Conservation (phyloP, 2,113 vertebrate genomes). For the Hippocampus abdominalis region DNA sequence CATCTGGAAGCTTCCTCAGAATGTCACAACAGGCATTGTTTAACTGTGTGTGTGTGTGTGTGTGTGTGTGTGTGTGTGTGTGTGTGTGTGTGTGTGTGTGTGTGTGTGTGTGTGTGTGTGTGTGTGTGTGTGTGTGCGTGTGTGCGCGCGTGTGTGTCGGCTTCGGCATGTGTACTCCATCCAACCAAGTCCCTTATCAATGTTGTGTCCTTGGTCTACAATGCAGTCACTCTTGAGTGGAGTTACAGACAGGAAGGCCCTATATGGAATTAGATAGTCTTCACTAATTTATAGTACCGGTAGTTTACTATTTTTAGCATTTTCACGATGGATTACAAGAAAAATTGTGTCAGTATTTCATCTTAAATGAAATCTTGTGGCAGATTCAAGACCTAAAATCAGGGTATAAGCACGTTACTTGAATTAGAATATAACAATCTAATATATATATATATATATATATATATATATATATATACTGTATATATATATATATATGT, state of each 20-base stretch:
- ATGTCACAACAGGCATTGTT: slow-evolving; percentile 59
- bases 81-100: rapidly evolving
- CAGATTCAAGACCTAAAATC: no score
- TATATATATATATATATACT: no score
- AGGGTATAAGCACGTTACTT: neutral
- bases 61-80: neutral
- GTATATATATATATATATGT: no score
- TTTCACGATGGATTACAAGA: neutral
- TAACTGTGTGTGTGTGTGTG: slow-evolving; percentile 4
- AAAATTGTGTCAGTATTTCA: neutral
- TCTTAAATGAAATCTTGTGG: neutral
- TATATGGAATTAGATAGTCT: slow-evolving; percentile 10
- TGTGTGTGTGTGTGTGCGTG: no score
- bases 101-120: no score
- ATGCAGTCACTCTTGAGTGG: slow-evolving; percentile 15
- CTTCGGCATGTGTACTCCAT: slow-evolving; percentile 1
- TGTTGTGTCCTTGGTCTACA: slow-evolving; percentile 54
- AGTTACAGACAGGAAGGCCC: slow-evolving; percentile 35
- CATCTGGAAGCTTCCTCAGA: slow-evolving; percentile 50
- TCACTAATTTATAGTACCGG: neutral
- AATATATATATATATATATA: neutral
- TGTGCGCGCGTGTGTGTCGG: neutral
- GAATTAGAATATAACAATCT: neutral
- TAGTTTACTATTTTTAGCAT: neutral
- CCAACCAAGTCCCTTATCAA: slow-evolving; percentile 43